A percentile compares a stretch with the other conserved stretches of the same genome.
Evolutionary conservation across 2,113 vertebrate species (phyloP).

Genomic region (Setophaga coronata): DNA sequence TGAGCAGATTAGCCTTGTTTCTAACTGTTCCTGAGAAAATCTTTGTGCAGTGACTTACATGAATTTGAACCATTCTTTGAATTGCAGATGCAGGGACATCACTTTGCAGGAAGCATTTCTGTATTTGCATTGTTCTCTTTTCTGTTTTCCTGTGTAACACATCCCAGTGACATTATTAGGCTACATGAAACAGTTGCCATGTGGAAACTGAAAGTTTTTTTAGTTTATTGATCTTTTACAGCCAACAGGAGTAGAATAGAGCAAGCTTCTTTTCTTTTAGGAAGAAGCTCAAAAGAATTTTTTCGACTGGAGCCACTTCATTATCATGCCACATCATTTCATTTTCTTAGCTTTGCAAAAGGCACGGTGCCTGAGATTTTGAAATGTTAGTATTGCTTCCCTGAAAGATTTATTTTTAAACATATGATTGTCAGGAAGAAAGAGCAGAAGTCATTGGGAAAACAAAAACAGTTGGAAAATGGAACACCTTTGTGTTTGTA

Average conservation of each 20-base stretch:
- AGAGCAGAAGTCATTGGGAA: constrained; percentile 16
- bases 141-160: neutral
- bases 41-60: neutral
- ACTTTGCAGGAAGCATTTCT: neutral
- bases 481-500: constrained; percentile 40
- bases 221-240: constrained; percentile 23
- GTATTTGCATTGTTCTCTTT: neutral
- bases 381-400: constrained; percentile 32
- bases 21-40: neutral
- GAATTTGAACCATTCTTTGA: constrained; percentile 22
- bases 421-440: constrained; percentile 36
- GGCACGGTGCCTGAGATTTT: constrained; percentile 25
- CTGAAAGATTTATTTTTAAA: constrained; percentile 41
- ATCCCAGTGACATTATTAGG: constrained; percentile 57
- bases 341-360: constrained; percentile 45
- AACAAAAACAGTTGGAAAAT: constrained; percentile 51
- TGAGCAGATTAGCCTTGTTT: neutral
- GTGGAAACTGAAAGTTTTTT: constrained; percentile 7
- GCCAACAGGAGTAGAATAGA: neutral
- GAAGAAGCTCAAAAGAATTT: constrained; percentile 47
- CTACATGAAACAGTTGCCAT: constrained; percentile 1
- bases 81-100: constrained; percentile 23
- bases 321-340: constrained; percentile 10
- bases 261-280: constrained; percentile 6
- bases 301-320: constrained; percentile 1